Base-by-base conservation (phyloP, 2,797 vertebrate genomes). In the Tangara arthus region DNA sequence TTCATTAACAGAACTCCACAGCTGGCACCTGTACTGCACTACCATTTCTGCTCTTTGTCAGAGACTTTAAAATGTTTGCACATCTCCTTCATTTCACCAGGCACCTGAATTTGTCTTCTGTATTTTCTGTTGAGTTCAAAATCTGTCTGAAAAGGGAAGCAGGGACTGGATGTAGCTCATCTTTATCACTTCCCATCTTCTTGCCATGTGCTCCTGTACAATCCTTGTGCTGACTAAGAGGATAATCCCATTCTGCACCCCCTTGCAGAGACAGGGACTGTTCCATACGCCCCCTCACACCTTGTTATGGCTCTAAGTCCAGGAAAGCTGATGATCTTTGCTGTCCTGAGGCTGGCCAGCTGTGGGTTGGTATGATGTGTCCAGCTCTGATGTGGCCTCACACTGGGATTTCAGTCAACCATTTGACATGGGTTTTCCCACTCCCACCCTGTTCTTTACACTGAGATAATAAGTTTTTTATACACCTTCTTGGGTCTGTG, bases 201-300 rank as follows among this genome's bases (percentile, higher is more conserved):
- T 52, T 23, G 27, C 7, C 30, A 8, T 9, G 28, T 3, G 5
- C 17, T 81, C 12, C n/a, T 59, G 4, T 37, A 16, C 35, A 23
- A n/a, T 23, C 20, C 50, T 26, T 35, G 24, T 47, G 30, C 5
- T 44, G 52, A 49, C 27, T 11, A 20, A 21, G 15, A 70, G 41
- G 15, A 60, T 7, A 47, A 60, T 41, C 20, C 15, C 26, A 9
- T 78, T 63, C 60, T 82, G 35, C 11, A 23, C 8, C 15, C 16
- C 9, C 15, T 60, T 35, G 44, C 60, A 71, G 24, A 37, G 34
- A 12, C 11, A 71, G n/a, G n/a, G 21, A 32, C 28, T 28, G 21
- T 53, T 56, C 32, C 6, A 2, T 56, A 4, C 20, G 37, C 7
- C 2, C 3, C 14, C 2, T 1, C 28, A 32, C 15, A 26, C 11